phyloP scores from a whole-genome alignment of 2,888 invertebrate species.

The Cacoxenus indagator region DNA sequence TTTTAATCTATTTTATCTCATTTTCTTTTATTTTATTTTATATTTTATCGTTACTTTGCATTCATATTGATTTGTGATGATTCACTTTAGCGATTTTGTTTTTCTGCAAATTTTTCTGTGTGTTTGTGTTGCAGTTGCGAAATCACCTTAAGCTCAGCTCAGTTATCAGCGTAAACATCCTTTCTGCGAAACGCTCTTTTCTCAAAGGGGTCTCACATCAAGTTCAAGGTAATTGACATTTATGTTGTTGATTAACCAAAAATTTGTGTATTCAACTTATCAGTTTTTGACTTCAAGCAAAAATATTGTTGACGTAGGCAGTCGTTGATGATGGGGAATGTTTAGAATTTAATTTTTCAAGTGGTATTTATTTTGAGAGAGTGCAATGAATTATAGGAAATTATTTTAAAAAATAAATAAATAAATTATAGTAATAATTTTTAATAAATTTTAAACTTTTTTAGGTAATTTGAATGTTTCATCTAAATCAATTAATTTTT shows the following conservation, averaged over 20 bases:
- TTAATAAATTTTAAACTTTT: too few species aligned
- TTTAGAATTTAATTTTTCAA: too few species aligned
- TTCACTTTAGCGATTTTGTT: neutral
- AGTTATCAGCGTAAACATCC: constrained; percentile 58
- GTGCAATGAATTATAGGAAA: too few species aligned
- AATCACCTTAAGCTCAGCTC: constrained; percentile 32
- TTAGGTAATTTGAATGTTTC: too few species aligned
- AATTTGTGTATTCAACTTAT: neutral
- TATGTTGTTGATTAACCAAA: neutral
- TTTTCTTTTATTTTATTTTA: constrained; percentile 11
- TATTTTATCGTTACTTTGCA: constrained; percentile 35
- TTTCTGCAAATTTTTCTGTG: constrained; percentile 12
- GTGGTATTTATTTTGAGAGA: too few species aligned
- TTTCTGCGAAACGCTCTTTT: constrained; percentile 26
- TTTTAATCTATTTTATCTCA: neutral
- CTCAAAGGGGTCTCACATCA: constrained; percentile 23
- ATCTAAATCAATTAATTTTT: too few species aligned
- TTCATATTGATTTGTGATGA: constrained; percentile 1
- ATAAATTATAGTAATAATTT: too few species aligned
- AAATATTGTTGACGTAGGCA: too few species aligned
- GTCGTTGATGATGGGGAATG: too few species aligned
- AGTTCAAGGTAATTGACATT: constrained; percentile 51
- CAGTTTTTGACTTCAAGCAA: too few species aligned
- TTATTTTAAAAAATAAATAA: too few species aligned
- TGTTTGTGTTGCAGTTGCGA: constrained; percentile 17